A percentile compares a stretch with the other conserved stretches of the same genome.
Conservation (phyloP, 2,888 invertebrate genomes). For the Cataglyphis albicans region DNA sequence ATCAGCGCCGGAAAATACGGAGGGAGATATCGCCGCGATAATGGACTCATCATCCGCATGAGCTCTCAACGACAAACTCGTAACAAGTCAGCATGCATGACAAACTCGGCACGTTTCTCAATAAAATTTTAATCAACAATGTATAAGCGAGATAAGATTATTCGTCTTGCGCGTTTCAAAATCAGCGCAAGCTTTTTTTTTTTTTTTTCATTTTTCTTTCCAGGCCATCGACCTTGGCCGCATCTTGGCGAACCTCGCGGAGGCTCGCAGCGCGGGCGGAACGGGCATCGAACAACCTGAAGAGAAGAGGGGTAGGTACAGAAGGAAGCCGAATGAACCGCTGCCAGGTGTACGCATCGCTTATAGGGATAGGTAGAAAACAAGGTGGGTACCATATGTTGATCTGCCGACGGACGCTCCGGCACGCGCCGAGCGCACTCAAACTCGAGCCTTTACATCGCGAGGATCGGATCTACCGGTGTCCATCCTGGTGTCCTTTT, state of each 20-base stretch:
- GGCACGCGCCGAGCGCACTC: constrained; percentile 84
- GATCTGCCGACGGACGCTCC: constrained; percentile 80
- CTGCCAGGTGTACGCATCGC: constrained; percentile 73
- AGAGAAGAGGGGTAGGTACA: constrained; percentile 69
- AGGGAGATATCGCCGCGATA: not conserved
- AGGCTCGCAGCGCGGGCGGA: constrained; percentile 37
- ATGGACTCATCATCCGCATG: constrained; percentile 1
- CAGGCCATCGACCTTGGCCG: not conserved
- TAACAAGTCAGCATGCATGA: not conserved
- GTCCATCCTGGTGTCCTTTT: not conserved
- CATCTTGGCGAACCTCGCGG: constrained; percentile 23
- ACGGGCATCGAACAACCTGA: constrained; percentile 45
- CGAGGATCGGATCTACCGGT: constrained; percentile 70
- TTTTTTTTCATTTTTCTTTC: not conserved
- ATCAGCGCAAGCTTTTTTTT: not conserved
- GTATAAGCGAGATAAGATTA: not conserved
- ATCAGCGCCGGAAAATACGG: not conserved
- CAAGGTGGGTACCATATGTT: constrained; percentile 85
- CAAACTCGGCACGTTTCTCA: not conserved
- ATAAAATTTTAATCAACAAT: not conserved
- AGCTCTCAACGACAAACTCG: not conserved
- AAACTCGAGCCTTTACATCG: constrained; percentile 81
- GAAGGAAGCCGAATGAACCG: constrained; percentile 67
- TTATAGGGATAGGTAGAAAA: constrained; percentile 82
- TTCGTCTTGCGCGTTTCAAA: not conserved